These are phyloP conservation scores for Sesamia inferens DNA, from an alignment of 2,888 invertebrate genomes.

Conservation along the genomic window DNA sequence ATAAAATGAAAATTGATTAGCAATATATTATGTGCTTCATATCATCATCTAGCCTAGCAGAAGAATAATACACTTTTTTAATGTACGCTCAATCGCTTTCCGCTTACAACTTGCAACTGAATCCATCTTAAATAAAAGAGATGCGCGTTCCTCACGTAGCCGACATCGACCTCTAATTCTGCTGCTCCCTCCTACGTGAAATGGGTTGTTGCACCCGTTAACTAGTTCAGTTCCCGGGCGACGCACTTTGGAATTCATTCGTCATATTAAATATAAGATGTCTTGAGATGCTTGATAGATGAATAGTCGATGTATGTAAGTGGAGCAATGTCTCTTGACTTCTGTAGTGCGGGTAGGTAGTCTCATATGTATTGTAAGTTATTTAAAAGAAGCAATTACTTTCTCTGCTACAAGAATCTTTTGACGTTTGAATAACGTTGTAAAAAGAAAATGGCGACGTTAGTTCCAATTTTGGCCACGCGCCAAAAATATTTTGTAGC, in stretches of 20 bases:
- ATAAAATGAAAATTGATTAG: too few species aligned
- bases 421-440: too few species aligned
- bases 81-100: slow-evolving; percentile 3
- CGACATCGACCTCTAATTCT: slow-evolving; percentile 68
- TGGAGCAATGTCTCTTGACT: background rate
- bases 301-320: slow-evolving; percentile 18
- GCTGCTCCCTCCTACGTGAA: slow-evolving; percentile 63
- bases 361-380: too few species aligned
- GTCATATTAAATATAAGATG: slow-evolving; percentile 54
- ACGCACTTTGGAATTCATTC: slow-evolving; percentile 56
- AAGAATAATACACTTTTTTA: background rate
- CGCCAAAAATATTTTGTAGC: too few species aligned
- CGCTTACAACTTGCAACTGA: slow-evolving; percentile 14
- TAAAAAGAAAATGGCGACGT: too few species aligned
- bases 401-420: too few species aligned
- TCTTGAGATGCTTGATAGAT: slow-evolving; percentile 6
- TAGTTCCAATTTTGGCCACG: too few species aligned
- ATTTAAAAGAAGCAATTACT: too few species aligned
- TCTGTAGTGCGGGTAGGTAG: background rate
- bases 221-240: slow-evolving; percentile 64
- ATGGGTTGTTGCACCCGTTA: slow-evolving; percentile 68
- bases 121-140: slow-evolving; percentile 69
- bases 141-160: slow-evolving; percentile 69
- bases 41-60: too few species aligned
- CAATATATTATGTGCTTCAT: too few species aligned